These are phyloP conservation scores for Pipra filicauda DNA, from an alignment of 2,113 vertebrate genomes.

Conservation along the genomic window DNA sequence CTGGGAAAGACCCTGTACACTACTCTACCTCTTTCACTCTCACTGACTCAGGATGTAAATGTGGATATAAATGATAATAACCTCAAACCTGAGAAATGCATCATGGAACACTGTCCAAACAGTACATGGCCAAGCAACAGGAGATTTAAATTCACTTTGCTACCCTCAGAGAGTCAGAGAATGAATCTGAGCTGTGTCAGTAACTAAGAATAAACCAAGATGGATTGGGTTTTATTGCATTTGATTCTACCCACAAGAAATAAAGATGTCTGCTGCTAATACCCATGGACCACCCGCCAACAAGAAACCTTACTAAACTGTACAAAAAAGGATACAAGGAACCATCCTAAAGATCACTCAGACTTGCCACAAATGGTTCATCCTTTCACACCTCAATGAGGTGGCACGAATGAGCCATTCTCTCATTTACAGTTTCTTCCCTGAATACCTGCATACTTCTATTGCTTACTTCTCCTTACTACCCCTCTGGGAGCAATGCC, in stretches of 20 bases:
- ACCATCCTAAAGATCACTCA: background rate
- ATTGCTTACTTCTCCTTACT: slow-evolving; percentile 41
- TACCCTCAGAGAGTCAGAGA: background rate
- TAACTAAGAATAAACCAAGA: background rate
- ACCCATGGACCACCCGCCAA: background rate
- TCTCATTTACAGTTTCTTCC: background rate
- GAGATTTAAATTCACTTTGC: background rate
- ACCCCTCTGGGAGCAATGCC: slow-evolving; percentile 59
- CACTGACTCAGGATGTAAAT: background rate
- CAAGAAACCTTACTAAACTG: background rate
- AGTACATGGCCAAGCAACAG: background rate
- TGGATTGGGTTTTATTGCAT: background rate
- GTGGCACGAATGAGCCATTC: background rate
- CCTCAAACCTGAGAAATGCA: background rate
- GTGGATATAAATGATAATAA: background rate
- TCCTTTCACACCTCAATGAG: background rate
- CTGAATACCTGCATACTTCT: slow-evolving; percentile 9
- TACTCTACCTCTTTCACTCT: background rate
- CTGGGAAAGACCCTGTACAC: background rate
- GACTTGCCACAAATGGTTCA: background rate
- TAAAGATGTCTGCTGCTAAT: background rate
- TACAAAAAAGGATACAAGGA: background rate
- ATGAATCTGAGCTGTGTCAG: background rate
- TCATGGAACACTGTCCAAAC: background rate
- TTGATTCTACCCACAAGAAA: background rate